Evolutionary conservation across 1,140 invertebrate species (phyloP), one percentile per base, ranked within the genome.

Genomic region (Trichomalopsis sarcophagae): DNA sequence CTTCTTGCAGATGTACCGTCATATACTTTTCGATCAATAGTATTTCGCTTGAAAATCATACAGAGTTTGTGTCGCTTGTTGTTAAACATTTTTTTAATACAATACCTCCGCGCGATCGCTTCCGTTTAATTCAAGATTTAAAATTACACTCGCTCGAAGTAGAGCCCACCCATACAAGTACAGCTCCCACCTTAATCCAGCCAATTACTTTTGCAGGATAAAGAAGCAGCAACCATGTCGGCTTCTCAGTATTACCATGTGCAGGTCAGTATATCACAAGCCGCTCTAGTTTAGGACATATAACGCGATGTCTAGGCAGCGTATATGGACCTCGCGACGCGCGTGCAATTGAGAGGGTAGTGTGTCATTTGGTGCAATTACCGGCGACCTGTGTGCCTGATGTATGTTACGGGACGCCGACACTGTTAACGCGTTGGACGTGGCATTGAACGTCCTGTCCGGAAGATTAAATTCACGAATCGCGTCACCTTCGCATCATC

Each of bases 201-300:
- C 14, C 30, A 79, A 79, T 87, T 27, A 78, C 44, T 82, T 87
- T 88, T 85, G 5, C 73, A 85, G 79, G 36, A 77, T 33, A 76
- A 30, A 81, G 55, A 17, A 81, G 79, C 40, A 40, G 55, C 55
- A 74, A 87, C 76, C 30, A 91, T 91, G 90, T 86, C 89, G 55
- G 86, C 88, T 44, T 87, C 76, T 33, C 87, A 91, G 30, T 91
- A 91, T 78, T 90, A 90, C 40, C 90, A 90, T 44, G 86, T 91
- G 21, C 90, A 91, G 90, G 91, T 91, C 88, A 88, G 74, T 87
- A 62, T 17, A 62, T 55, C 17, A 55, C 17, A 62, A 76, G 47
- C 40, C 10, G 17, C 33, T 76, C 0, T 44, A 76, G 6, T 14
- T 44, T 2, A 27, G 30, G n/a, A 40, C 36, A 36, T 74, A 36